Conservation (phyloP, 2,113 vertebrate genomes). For the Grammomys dolichurus region DNA sequence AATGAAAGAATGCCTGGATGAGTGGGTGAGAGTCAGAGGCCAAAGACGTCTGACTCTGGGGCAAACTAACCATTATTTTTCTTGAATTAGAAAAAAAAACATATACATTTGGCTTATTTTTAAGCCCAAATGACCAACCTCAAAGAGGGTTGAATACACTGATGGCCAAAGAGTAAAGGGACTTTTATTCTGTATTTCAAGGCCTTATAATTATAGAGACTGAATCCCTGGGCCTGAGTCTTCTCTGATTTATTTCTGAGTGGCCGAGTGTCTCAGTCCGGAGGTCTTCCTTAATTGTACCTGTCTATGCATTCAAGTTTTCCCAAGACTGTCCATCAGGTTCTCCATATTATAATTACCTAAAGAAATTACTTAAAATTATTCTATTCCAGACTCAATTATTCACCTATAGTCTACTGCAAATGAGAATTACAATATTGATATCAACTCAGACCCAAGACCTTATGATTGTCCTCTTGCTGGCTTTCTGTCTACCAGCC, state of each 20-base stretch:
- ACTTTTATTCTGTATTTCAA: not conserved
- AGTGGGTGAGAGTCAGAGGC: not conserved
- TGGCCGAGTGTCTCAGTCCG: not conserved
- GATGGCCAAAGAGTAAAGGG: not conserved
- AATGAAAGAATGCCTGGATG: not conserved
- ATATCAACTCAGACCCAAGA: not conserved
- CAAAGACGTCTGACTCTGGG: not conserved
- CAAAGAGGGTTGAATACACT: not conserved
- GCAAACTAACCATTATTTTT: constrained; percentile 7
- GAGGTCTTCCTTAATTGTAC: not conserved
- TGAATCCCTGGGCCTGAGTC: not conserved
- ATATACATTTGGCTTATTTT: not conserved
- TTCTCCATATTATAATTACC: not conserved
- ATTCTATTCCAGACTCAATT: not conserved
- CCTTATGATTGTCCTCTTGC: not conserved
- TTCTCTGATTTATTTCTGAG: not conserved
- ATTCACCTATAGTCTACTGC: not conserved
- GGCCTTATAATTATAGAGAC: not conserved
- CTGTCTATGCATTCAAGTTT: not conserved
- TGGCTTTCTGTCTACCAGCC: not conserved
- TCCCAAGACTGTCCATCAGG: not conserved
- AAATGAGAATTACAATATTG: not conserved
- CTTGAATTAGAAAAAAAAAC: constrained; percentile 30
- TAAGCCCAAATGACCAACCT: not conserved
- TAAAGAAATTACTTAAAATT: not conserved